phyloP scores from a whole-genome alignment of 2,797 vertebrate species.

The Cyprinodon diabolis region DNA sequence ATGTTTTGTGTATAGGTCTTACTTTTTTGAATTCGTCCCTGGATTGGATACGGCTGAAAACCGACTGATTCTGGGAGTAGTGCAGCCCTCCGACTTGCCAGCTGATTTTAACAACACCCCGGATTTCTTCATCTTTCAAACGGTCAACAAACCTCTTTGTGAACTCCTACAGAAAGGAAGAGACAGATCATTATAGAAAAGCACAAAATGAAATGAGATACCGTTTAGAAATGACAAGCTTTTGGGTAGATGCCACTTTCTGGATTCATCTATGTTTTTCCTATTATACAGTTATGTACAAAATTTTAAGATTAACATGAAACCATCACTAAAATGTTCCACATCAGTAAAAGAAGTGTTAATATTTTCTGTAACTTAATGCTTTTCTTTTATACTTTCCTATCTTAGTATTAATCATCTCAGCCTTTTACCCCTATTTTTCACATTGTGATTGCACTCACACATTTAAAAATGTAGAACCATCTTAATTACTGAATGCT shows the following conservation, averaged over 20 bases:
- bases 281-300: not conserved
- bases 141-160: conserved; percentile 78
- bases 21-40: conserved; percentile 79
- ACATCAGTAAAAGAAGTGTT: not conserved
- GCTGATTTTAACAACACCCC: conserved; percentile 79
- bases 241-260: not conserved
- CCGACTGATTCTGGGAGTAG: conserved; percentile 86
- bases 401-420: too few species aligned
- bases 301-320: not conserved
- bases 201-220: not conserved
- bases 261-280: not conserved
- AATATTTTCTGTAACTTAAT: too few species aligned
- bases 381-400: too few species aligned
- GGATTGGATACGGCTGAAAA: conserved; percentile 82
- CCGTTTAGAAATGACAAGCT: not conserved
- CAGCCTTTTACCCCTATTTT: too few species aligned
- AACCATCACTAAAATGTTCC: not conserved
- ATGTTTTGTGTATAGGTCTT: conserved; percentile 25
- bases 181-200: conserved; percentile 13
- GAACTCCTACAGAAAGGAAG: conserved; percentile 69
- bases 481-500: too few species aligned
- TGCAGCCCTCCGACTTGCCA: conserved; percentile 94
- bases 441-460: too few species aligned
- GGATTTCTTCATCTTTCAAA: conserved; percentile 80
- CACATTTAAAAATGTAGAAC: too few species aligned